These are phyloP conservation scores for Eristalis intricaria DNA, from an alignment of 2,888 invertebrate genomes.

Conservation along the genomic window DNA sequence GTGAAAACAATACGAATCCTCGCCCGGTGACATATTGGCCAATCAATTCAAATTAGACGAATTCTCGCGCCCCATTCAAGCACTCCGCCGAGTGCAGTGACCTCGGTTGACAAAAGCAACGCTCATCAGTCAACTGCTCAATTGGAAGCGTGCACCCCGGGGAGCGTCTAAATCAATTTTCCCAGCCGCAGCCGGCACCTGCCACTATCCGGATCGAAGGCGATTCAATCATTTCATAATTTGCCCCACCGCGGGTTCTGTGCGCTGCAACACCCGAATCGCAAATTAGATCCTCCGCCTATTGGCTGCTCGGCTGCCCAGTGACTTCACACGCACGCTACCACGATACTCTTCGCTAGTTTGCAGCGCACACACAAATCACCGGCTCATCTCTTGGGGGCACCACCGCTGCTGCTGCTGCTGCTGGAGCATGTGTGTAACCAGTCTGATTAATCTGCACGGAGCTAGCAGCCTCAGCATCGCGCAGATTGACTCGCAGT, in stretches of 20 bases:
- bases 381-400: conserved; percentile 65
- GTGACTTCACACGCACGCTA: conserved; percentile 57
- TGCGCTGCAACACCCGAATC: conserved; percentile 51
- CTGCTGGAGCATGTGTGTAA: conserved; percentile 26
- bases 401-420: conserved; percentile 31
- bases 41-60: conserved; percentile 15
- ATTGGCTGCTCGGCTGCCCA: conserved; percentile 29
- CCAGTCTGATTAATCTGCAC: conserved; percentile 62
- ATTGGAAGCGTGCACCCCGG: neutral
- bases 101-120: neutral
- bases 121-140: neutral
- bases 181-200: conserved; percentile 1
- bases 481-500: conserved; percentile 34
- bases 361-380: conserved; percentile 53
- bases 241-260: conserved; percentile 48
- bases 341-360: conserved; percentile 1
- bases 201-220: conserved; percentile 50
- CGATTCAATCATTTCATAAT: conserved; percentile 65
- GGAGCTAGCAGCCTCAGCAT: neutral
- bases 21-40: conserved; percentile 28
- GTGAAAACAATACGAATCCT: conserved; percentile 23
- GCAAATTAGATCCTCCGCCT: conserved; percentile 65
- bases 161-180: conserved; percentile 36
- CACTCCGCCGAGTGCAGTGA: neutral
- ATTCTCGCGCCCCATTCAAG: neutral